Conservation (phyloP, 2,797 vertebrate species). For the Tangara arthus region DNA sequence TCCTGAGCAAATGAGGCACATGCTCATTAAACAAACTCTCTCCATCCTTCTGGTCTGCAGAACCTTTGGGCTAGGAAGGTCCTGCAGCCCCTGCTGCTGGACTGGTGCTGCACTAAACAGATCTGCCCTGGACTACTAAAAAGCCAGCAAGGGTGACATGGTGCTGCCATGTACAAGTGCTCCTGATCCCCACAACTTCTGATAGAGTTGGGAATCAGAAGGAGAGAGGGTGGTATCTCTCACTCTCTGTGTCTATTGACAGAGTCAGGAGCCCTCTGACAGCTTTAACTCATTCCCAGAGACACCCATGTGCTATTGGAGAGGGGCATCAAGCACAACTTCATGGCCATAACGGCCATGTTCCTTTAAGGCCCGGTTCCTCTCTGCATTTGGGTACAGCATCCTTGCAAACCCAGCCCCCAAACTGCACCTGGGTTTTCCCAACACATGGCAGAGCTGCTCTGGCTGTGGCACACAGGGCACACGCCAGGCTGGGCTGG, state of each 20-base stretch:
- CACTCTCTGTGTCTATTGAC: neutral
- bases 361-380: neutral
- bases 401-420: neutral
- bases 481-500: fast-evolving
- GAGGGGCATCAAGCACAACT: neutral
- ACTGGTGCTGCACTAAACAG: neutral
- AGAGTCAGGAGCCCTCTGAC: neutral
- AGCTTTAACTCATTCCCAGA: neutral
- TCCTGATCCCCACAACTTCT: neutral
- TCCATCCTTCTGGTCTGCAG: neutral
- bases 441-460: neutral
- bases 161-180: too few relatives aligned
- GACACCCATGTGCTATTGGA: neutral
- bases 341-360: neutral
- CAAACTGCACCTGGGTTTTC: neutral
- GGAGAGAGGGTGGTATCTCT: neutral
- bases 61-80: neutral
- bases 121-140: neutral
- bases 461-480: neutral
- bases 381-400: neutral
- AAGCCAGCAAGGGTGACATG: neutral
- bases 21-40: neutral
- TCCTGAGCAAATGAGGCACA: fast-evolving
- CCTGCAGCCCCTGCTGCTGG: neutral
- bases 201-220: fast-evolving